These are phyloP conservation scores for Mythimna vitellina DNA, from an alignment of 2,888 invertebrate genomes.

Conservation along the genomic window DNA sequence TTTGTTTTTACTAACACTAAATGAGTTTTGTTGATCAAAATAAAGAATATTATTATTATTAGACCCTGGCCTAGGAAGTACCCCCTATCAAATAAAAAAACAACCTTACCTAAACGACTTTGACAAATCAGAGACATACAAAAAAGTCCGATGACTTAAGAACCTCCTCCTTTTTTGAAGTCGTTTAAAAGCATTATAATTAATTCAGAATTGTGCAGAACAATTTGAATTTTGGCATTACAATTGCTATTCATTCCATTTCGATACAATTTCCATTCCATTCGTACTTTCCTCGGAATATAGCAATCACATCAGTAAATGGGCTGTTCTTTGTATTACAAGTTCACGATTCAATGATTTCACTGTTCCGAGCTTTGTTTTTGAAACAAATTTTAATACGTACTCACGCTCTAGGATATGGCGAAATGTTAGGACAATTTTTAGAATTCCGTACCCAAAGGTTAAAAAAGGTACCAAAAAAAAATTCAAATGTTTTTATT, in stretches of 20 bases:
- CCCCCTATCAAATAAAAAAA: no score
- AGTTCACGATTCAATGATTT: conserved; percentile 20
- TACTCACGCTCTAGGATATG: not conserved
- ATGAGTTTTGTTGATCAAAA: no score
- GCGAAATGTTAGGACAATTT: not conserved
- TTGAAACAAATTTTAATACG: conserved; percentile 15
- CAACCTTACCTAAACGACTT: no score
- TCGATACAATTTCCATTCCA: conserved; percentile 13
- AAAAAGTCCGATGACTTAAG: no score
- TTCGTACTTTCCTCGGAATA: conserved; percentile 9
- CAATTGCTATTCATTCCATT: conserved; percentile 23
- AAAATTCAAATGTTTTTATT: no score
- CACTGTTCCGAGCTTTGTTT: not conserved
- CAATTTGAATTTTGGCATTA: conserved; percentile 1
- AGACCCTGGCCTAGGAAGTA: no score
- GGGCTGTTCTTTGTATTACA: conserved; percentile 5
- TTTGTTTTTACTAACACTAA: no score
- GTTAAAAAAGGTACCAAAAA: no score
- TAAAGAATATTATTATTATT: no score
- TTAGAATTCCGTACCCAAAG: no score
- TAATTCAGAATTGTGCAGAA: conserved; percentile 22
- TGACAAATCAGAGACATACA: no score
- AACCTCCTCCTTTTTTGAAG: no score
- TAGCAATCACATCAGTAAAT: conserved; percentile 28
- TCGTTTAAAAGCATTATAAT: not conserved